phyloP scores from a whole-genome alignment of 1,140 invertebrate species.

The Drosophila truncata region DNA sequence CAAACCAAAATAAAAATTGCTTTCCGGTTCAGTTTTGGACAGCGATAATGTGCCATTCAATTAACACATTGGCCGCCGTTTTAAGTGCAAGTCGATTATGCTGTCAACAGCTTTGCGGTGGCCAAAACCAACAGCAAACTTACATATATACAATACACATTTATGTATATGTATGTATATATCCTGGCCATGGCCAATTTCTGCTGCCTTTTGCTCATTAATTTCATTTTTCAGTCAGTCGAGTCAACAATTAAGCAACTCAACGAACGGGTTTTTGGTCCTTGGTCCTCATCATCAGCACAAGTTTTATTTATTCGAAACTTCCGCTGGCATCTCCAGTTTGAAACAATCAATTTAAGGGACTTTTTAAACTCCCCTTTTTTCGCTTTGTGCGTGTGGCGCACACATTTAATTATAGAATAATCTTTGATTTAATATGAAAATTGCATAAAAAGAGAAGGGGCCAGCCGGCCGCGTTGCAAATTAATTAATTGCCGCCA shows the following conservation, averaged over 20 bases:
- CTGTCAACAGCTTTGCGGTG: conserved; percentile 63
- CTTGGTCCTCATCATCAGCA: conserved; percentile 18
- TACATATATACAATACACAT: neutral
- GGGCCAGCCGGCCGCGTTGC: conserved; percentile 31
- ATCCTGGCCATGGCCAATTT: too few species aligned
- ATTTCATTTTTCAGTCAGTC: conserved; percentile 55
- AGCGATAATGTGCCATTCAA: conserved; percentile 52
- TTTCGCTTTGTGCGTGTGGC: conserved; percentile 10
- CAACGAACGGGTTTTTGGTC: conserved; percentile 6
- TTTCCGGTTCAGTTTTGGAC: conserved; percentile 23
- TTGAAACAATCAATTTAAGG: conserved; percentile 21
- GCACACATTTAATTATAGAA: conserved; percentile 70
- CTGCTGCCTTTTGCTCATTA: conserved; percentile 57
- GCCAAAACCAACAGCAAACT: conserved; percentile 22
- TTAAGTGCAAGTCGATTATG: conserved; percentile 74
- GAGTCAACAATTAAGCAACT: conserved; percentile 42
- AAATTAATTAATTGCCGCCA: conserved; percentile 78
- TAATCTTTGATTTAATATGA: conserved; percentile 74
- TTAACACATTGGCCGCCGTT: conserved; percentile 57
- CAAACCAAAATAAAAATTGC: conserved; percentile 3
- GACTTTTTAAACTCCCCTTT: neutral
- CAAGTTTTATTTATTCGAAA: conserved; percentile 40
- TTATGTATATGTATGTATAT: neutral
- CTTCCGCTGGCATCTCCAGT: conserved; percentile 11
- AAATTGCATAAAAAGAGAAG: conserved; percentile 46